phyloP scores from a whole-genome alignment of 2,888 invertebrate species.

The Drosophila meridionalis region DNA sequence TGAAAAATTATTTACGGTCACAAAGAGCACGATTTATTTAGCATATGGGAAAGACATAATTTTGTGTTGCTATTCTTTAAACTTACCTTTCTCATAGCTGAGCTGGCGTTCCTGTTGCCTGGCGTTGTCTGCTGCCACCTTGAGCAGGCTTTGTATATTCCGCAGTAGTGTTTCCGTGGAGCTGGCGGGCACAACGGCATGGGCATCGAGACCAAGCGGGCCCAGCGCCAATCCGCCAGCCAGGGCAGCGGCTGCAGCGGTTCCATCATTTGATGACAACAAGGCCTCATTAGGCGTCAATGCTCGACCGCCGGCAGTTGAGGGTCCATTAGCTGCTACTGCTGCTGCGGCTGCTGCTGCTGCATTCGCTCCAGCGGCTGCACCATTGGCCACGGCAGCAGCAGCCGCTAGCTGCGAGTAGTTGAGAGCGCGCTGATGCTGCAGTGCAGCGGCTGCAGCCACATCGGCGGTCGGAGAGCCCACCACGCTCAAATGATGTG shows the following conservation, averaged over 20 bases:
- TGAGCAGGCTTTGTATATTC: conserved; percentile 97
- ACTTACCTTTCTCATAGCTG: conserved; percentile 97
- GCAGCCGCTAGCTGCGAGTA: conserved; percentile 91
- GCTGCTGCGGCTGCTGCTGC: conserved; percentile 63
- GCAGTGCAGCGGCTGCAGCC: conserved; percentile 85
- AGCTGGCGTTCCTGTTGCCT: conserved; percentile 98
- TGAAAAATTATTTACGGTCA: conserved; percentile 21
- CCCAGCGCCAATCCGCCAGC: conserved; percentile 82
- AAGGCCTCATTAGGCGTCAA: conserved; percentile 82
- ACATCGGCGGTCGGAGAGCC: conserved; percentile 70
- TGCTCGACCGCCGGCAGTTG: conserved; percentile 74
- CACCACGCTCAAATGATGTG: conserved; percentile 75
- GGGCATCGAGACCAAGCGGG: conserved; percentile 84
- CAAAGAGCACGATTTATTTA: conserved; percentile 18
- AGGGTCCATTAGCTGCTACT: conserved; percentile 71
- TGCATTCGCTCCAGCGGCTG: conserved; percentile 72
- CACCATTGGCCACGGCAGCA: conserved; percentile 86
- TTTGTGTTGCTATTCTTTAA: not conserved
- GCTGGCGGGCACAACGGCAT: conserved; percentile 78
- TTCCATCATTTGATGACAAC: conserved; percentile 80
- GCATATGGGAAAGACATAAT: conserved; percentile 26
- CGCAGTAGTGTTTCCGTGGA: conserved; percentile 97
- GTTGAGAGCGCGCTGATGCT: conserved; percentile 89
- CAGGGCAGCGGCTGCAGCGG: conserved; percentile 81
- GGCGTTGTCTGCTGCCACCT: conserved; percentile 98